Base-by-base conservation (phyloP, 2,113 vertebrate genomes). In the Microcebus tavaratra region DNA sequence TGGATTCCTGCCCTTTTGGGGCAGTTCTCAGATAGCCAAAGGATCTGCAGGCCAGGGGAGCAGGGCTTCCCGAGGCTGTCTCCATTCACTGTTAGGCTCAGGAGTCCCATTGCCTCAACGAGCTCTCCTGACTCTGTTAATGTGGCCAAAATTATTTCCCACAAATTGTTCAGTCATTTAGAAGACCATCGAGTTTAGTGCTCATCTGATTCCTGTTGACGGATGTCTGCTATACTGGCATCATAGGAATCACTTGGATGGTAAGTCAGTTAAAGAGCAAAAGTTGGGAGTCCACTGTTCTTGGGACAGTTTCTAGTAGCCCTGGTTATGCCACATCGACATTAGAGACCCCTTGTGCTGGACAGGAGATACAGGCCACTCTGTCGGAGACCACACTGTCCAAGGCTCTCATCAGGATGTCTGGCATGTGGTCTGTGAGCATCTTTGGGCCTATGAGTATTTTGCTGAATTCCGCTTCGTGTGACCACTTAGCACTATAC, bases 401-500 rank as follows among this genome's bases (percentile, higher is more conserved):
- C 78, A 99, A 98, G 0, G 99, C 99, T 57, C 97, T 96, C 29
- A 99, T 99, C 91, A 99, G 98, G 34, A 98, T 91, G 10, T 99
- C 99, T 0, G 99, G 99, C 99, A 99, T 99, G 98, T 99, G 99
- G 98, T 99, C 99, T 0, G 98, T 98, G 1, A 99, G 95, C 99
- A 99, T 99, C 98, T 99, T 99, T 6, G 99, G 99, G 94, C 99
- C 99, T 98, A 99, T 99, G 97, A 99, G 98, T 91, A 99, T 98
- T 86, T 98, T 99, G 97, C 98, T 98, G 98, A 99, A 99, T 7
- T 98, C 97, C 0, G 97, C 98, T 93, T 99, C 99, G 0, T 98
- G 99, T 11, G 99, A 98, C 99, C 99, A 99, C 31, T 98, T 98
- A 0, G 99, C 99, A 0, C 85, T 97, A 50, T 99, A 99, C 57